phyloP scores from a whole-genome alignment of 2,888 invertebrate species.

The Ethmia dodecea region DNA sequence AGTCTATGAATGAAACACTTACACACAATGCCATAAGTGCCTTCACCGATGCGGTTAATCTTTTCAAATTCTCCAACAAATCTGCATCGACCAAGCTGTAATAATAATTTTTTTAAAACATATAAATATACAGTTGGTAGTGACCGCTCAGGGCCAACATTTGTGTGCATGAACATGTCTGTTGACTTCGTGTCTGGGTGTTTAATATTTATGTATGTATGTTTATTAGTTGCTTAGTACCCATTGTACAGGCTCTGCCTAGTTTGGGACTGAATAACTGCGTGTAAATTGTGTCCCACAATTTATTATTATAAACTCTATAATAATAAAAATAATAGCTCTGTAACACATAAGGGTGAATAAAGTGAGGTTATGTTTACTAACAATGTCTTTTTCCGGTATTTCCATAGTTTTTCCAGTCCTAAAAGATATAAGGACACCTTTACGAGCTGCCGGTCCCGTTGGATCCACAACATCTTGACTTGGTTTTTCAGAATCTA shows the following conservation, averaged over 20 bases:
- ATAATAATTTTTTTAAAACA: slow-evolving; percentile 20
- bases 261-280: too few relatives aligned
- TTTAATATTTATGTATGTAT: too few relatives aligned
- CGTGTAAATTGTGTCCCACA: too few relatives aligned
- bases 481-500: slow-evolving; percentile 65
- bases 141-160: too few relatives aligned
- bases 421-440: slow-evolving; percentile 88
- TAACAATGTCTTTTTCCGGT: slow-evolving; percentile 90
- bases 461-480: slow-evolving; percentile 82
- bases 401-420: slow-evolving; percentile 91
- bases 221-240: too few relatives aligned
- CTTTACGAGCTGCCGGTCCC: slow-evolving; percentile 87
- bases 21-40: slow-evolving; percentile 99
- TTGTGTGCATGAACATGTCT: too few relatives aligned
- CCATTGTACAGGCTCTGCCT: too few relatives aligned
- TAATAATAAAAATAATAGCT: too few relatives aligned
- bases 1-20: slow-evolving; percentile 69
- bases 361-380: slow-evolving; percentile 35
- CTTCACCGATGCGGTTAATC: slow-evolving; percentile 97
- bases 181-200: too few relatives aligned
- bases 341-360: too few relatives aligned
- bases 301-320: too few relatives aligned
- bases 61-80: slow-evolving; percentile 98
- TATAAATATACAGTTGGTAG: background rate
- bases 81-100: slow-evolving; percentile 90